These are phyloP conservation scores for Timandra comae DNA, from an alignment of 2,888 invertebrate genomes.

Conservation along the genomic window DNA sequence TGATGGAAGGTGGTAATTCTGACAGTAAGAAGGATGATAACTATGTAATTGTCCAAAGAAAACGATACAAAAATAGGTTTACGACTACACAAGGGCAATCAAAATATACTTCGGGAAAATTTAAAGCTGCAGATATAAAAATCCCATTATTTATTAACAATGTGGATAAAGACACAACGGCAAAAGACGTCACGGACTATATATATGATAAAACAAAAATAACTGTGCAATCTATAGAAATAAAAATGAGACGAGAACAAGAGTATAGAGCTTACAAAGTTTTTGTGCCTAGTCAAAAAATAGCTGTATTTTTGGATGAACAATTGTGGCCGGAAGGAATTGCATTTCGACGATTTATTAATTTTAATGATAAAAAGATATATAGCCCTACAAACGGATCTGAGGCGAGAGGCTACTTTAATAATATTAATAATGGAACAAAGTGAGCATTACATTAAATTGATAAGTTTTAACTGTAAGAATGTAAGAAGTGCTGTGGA, in stretches of 20 bases:
- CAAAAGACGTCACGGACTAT: slow-evolving; percentile 6
- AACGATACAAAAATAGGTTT: slow-evolving; percentile 2
- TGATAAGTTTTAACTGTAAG: slow-evolving; percentile 25
- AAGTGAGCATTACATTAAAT: slow-evolving; percentile 1
- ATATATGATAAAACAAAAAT: slow-evolving; percentile 1
- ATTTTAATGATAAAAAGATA: slow-evolving; percentile 6
- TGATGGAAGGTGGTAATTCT: neutral
- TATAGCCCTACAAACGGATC: neutral
- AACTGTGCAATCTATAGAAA: slow-evolving; percentile 16
- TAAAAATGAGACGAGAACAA: slow-evolving; percentile 4
- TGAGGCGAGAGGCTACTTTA: neutral
- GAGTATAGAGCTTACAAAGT: slow-evolving; percentile 20
- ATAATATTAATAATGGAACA: neutral
- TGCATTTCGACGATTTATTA: slow-evolving; percentile 16
- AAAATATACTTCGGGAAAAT: neutral
- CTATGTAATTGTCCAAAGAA: slow-evolving; percentile 1
- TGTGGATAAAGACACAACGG: slow-evolving; percentile 1
- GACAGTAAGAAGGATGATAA: neutral
- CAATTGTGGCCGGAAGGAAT: slow-evolving; percentile 23
- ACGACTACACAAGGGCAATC: slow-evolving; percentile 1
- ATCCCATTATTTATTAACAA: slow-evolving; percentile 7
- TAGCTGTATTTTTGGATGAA: slow-evolving; percentile 14
- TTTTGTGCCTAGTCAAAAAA: slow-evolving; percentile 16
- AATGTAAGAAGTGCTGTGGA: slow-evolving; percentile 18
- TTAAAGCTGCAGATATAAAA: too few relatives aligned